Evolutionary conservation across 2,888 invertebrate genomes (phyloP).

Genomic region (Boloria euphrosyne): DNA sequence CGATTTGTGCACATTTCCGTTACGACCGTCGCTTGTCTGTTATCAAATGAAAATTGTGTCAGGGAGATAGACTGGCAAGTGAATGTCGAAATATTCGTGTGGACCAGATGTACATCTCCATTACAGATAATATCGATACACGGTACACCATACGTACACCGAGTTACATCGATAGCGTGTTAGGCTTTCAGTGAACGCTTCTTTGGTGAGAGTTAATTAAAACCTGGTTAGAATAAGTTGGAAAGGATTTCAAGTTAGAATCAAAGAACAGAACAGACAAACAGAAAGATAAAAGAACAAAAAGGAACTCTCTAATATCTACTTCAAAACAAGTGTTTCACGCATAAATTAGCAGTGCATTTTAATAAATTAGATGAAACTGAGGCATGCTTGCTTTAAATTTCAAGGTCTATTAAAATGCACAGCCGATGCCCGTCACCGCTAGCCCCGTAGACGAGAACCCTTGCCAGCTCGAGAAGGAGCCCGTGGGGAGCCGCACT

Average conservation of each 20-base stretch:
- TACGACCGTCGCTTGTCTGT: slow-evolving; percentile 25
- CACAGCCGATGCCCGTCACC: too few species aligned
- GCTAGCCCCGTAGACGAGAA: too few species aligned
- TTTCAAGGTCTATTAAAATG: too few species aligned
- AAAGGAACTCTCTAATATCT: slow-evolving; percentile 5
- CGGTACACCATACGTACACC: background rate
- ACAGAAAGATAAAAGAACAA: slow-evolving; percentile 4
- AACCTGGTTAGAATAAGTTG: background rate
- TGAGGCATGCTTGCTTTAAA: too few species aligned
- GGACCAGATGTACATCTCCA: slow-evolving; percentile 5
- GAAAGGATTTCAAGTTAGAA: background rate
- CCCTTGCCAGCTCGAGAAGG: too few species aligned
- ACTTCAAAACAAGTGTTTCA: slow-evolving; percentile 4
- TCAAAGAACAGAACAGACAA: background rate
- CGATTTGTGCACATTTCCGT: slow-evolving; percentile 24
- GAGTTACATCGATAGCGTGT: slow-evolving; percentile 19
- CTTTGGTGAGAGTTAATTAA: slow-evolving; percentile 7
- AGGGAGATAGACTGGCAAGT: slow-evolving; percentile 32
- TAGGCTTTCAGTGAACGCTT: slow-evolving; percentile 25
- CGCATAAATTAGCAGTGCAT: background rate
- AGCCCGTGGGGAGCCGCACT: slow-evolving; percentile 47
- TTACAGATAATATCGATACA: background rate
- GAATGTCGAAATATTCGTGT: slow-evolving; percentile 26
- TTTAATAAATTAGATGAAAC: background rate
- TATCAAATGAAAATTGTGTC: slow-evolving; percentile 36